A percentile compares a stretch with the other conserved stretches of the same genome.
Evolutionary conservation across 2,113 vertebrate species (phyloP).

Genomic region (Danionella cerebrum): DNA sequence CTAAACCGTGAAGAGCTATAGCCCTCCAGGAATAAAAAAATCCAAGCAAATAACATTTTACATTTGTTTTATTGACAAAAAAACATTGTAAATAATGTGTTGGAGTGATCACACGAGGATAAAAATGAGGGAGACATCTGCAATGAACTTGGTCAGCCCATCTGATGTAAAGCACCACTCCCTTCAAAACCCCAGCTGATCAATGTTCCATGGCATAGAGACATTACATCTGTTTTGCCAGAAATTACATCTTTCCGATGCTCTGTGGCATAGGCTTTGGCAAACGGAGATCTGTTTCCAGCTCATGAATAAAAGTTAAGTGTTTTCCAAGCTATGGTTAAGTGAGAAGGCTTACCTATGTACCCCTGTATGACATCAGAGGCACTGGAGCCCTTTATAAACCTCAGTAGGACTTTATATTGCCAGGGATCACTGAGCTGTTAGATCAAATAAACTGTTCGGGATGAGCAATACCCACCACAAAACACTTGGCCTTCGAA

Average conservation of each 20-base stretch:
- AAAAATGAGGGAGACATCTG: conserved; percentile 10
- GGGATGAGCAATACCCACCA: conserved; percentile 15
- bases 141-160: conserved; percentile 9
- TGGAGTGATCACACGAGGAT: no score
- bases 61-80: no score
- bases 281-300: not conserved
- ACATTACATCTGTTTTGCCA: conserved; percentile 6
- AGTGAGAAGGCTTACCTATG: conserved; percentile 2
- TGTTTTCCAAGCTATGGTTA: not conserved
- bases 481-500: not conserved
- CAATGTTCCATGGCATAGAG: not conserved
- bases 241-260: conserved; percentile 2
- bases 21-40: no score
- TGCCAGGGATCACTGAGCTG: not conserved
- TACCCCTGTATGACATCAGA: conserved; percentile 29
- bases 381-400: conserved; percentile 11
- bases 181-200: not conserved
- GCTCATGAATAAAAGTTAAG: not conserved
- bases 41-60: no score
- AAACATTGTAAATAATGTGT: no score
- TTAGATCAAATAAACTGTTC: conserved; percentile 28
- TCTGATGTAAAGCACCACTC: not conserved
- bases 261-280: not conserved
- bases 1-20: no score
- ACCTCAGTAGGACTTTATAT: conserved; percentile 8